phyloP scores from a whole-genome alignment of 2,113 vertebrate species.

The Platysternon megacephalum region DNA sequence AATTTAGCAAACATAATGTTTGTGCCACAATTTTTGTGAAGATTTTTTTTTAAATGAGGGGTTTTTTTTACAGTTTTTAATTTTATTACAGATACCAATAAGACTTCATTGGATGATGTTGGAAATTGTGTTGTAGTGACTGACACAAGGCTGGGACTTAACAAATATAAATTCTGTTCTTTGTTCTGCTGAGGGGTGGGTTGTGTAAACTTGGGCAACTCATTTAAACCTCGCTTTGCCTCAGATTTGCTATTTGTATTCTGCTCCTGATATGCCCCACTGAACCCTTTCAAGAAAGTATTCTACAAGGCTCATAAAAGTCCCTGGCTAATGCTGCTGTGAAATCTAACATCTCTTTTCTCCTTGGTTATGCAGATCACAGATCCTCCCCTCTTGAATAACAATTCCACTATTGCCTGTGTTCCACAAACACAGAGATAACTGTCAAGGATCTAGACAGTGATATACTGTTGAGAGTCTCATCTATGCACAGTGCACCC shows the following conservation, averaged over 20 bases:
- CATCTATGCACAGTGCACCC: neutral
- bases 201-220: neutral
- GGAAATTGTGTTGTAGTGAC: neutral
- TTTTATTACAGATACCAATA: too few relatives aligned
- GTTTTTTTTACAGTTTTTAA: too few relatives aligned
- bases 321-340: neutral
- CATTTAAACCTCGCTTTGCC: neutral
- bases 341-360: neutral
- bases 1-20: too few relatives aligned
- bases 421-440: fast-evolving
- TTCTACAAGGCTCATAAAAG: neutral
- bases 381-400: neutral
- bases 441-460: neutral
- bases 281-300: neutral
- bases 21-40: too few relatives aligned
- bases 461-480: neutral
- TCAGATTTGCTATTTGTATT: neutral
- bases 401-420: neutral
- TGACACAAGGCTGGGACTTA: neutral
- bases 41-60: too few relatives aligned
- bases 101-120: neutral
- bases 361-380: neutral
- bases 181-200: neutral
- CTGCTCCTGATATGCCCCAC: neutral
- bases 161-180: neutral